A percentile compares a stretch with the other conserved stretches of the same genome.
These are phyloP conservation scores for Hydraecia micacea DNA, from an alignment of 2,888 invertebrate species.

Conservation along the genomic window DNA sequence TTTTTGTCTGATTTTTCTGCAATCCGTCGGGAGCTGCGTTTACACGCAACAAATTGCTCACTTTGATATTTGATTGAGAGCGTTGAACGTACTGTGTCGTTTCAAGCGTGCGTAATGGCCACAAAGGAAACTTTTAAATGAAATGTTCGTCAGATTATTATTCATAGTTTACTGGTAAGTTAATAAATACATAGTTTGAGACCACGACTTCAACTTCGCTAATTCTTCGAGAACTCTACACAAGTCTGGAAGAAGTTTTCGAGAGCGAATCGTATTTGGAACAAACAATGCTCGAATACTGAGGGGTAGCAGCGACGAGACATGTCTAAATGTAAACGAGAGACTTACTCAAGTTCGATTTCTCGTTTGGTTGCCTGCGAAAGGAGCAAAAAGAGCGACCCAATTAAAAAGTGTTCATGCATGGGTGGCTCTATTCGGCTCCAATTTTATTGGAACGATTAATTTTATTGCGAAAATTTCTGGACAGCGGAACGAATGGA, in stretches of 20 bases:
- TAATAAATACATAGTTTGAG: constrained; percentile 58
- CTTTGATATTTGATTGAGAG: constrained; percentile 84
- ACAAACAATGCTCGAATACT: constrained; percentile 13
- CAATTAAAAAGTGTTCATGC: constrained; percentile 90
- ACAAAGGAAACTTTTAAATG: constrained; percentile 44
- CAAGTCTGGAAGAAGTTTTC: constrained; percentile 49
- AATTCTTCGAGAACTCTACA: constrained; percentile 61
- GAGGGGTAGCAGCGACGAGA: constrained; percentile 27
- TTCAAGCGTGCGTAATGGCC: constrained; percentile 46
- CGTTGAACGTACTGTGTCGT: constrained; percentile 55
- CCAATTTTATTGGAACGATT: constrained; percentile 89
- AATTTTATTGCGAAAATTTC: constrained; percentile 90
- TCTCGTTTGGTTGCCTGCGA: constrained; percentile 82
- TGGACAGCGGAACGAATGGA: constrained; percentile 89
- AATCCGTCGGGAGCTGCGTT: constrained; percentile 84
- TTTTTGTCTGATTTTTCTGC: constrained; percentile 86
- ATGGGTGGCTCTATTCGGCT: constrained; percentile 86
- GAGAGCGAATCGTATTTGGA: constrained; percentile 20
- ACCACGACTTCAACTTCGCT: constrained; percentile 47
- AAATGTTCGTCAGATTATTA: constrained; percentile 25
- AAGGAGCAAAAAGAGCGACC: constrained; percentile 85
- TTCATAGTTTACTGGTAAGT: constrained; percentile 46
- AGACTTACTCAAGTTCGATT: constrained; percentile 83
- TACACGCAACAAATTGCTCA: constrained; percentile 85
- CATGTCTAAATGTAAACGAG: constrained; percentile 64